Base-by-base conservation (phyloP, 2,113 vertebrate genomes). In the Pygoscelis antarcticus region DNA sequence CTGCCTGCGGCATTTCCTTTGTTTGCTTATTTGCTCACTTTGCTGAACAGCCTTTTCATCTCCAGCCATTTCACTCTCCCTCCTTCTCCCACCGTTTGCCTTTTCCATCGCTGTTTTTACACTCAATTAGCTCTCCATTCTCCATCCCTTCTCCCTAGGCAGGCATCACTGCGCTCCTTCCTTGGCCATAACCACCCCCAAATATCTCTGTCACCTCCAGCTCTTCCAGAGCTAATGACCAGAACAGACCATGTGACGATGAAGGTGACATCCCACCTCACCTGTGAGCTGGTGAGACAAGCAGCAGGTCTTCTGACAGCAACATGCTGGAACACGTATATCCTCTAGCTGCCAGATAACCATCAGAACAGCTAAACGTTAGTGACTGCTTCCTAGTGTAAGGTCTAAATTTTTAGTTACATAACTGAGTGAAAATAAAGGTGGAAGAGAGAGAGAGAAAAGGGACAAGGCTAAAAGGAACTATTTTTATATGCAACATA, bases 161-260 rank as follows among this genome's bases (percentile, higher is more conserved):
- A 75, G 55, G 60, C 74, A 65, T 49, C 68, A 30, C 18, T 51
- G 64, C 76, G 19, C 32, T 78, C 38, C 34, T 82, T 75, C 8
- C 44, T 78, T 3, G 2, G 49, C 61, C 66, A 60, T 40, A 71
- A 72, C n/a, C 8, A 5, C n/a, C 68, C 34, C n/a, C 65, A 68
- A 40, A 68, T 38, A 25, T 36, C 61, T 57, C 34, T 44, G 51
- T 34, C 62, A 38, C 34, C 54, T 44, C 14, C 70, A 82, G 52
- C n/a, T 79, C 52, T 64, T 79, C 17, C 47, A 68, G 51, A 91
- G 55, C 46, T 87, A 68, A 40, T 26, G 57, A 58, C 15, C 22
- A 11, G 82, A 80, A 68, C 2, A 0, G 52, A 42, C 13, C 49
- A 23, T 1, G 0, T 20, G 58, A 25, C 2, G 6, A 60, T 26